Conservation (phyloP, 2,888 invertebrate genomes). For the Silvanus unidentatus region DNA sequence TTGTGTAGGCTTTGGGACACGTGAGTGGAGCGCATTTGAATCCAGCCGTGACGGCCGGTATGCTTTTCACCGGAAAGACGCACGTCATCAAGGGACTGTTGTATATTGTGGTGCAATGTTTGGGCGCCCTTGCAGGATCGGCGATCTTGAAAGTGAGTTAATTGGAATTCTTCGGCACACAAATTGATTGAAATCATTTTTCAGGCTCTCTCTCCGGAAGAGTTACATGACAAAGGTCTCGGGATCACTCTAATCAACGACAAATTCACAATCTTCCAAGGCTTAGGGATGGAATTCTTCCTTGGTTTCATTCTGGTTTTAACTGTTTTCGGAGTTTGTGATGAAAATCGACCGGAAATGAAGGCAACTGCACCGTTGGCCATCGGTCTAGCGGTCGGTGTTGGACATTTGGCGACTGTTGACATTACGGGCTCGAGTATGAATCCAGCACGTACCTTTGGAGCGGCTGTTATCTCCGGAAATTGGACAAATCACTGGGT, state of each 20-base stretch:
- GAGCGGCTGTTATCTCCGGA: constrained; percentile 74
- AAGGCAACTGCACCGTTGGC: constrained; percentile 78
- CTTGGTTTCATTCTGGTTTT: constrained; percentile 75
- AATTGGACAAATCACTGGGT: constrained; percentile 81
- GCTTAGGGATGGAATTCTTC: constrained; percentile 85
- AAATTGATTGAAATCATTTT: not conserved
- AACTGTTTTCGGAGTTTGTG: constrained; percentile 85
- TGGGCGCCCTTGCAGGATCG: constrained; percentile 77
- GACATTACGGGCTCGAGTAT: constrained; percentile 83
- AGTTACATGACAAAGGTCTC: constrained; percentile 54
- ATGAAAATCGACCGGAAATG: constrained; percentile 71
- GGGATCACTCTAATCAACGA: constrained; percentile 63
- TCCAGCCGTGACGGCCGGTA: constrained; percentile 82
- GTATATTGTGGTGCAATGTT: constrained; percentile 76
- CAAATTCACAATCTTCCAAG: constrained; percentile 65
- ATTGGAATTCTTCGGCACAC: not conserved
- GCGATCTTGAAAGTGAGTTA: constrained; percentile 60
- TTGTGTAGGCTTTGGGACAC: constrained; percentile 71
- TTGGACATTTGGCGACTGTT: constrained; percentile 80
- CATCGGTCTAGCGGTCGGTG: constrained; percentile 79
- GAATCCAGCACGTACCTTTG: constrained; percentile 88
- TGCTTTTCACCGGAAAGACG: constrained; percentile 74
- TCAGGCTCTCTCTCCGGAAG: constrained; percentile 64
- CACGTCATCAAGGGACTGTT: constrained; percentile 66
- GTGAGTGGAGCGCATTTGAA: constrained; percentile 89